Conservation (phyloP, 2,888 invertebrate genomes). For the Meteorus cinctellus region DNA sequence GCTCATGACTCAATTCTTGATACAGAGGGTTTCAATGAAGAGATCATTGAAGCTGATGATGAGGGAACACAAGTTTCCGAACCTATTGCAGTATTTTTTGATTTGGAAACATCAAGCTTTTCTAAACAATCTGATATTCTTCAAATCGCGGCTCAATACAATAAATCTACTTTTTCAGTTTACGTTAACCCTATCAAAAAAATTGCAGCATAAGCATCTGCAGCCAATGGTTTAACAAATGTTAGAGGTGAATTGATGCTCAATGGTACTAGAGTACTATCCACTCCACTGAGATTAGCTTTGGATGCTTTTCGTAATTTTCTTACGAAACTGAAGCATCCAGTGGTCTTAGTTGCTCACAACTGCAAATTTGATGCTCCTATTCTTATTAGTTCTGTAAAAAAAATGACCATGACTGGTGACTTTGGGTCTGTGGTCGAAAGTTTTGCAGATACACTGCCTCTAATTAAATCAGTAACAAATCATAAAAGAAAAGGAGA, state of each 20-base stretch:
- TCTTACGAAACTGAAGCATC: constrained; percentile 30
- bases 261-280: constrained; percentile 23
- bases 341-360: constrained; percentile 43
- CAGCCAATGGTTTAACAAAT: constrained; percentile 36
- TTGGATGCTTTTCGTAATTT: constrained; percentile 42
- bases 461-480: constrained; percentile 32
- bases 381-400: constrained; percentile 34
- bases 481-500: constrained; percentile 37
- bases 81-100: constrained; percentile 39
- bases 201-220: constrained; percentile 37
- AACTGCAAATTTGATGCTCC: constrained; percentile 44
- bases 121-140: constrained; percentile 41
- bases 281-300: constrained; percentile 37
- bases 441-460: constrained; percentile 45
- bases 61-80: constrained; percentile 8
- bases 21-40: constrained; percentile 9
- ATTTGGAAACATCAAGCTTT: constrained; percentile 47
- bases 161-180: constrained; percentile 35
- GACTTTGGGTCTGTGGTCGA: constrained; percentile 38
- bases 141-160: constrained; percentile 45
- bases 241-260: constrained; percentile 16
- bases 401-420: constrained; percentile 29
- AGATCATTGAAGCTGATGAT: constrained; percentile 27
- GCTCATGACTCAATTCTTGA: background rate
- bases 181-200: constrained; percentile 46